phyloP scores from a whole-genome alignment of 1,140 invertebrate genomes.

The Solenopsis fugax region DNA sequence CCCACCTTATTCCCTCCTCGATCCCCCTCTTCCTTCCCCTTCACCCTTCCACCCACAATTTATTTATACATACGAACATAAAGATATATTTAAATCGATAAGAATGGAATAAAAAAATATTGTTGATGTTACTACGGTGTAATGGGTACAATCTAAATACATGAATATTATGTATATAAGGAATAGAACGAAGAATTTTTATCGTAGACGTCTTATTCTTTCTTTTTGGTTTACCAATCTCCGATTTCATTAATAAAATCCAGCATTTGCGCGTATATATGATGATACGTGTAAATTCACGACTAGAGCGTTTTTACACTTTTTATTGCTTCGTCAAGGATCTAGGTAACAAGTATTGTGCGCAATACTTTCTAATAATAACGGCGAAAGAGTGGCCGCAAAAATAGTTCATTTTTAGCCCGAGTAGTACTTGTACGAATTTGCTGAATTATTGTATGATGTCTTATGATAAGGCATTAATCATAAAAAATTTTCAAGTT shows the following conservation, averaged over 20 bases:
- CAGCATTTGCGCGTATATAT: neutral
- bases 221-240: constrained; percentile 22
- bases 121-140: constrained; percentile 85
- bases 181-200: constrained; percentile 63
- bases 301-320: neutral
- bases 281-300: neutral
- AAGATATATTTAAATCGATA: constrained; percentile 81
- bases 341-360: neutral
- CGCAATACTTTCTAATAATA: neutral
- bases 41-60: constrained; percentile 34
- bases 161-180: constrained; percentile 83
- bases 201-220: constrained; percentile 52
- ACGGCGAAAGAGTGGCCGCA: neutral
- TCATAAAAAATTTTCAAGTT: too few species aligned
- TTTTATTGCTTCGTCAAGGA: neutral
- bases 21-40: neutral
- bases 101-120: constrained; percentile 73
- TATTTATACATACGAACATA: constrained; percentile 78
- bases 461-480: too few species aligned
- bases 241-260: neutral
- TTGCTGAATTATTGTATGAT: too few species aligned
- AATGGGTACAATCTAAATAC: constrained; percentile 85
- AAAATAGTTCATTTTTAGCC: too few species aligned
- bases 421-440: too few species aligned
- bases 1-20: neutral